Evolutionary conservation across 2,113 vertebrate genomes (phyloP).

Genomic region (Percopsis transmontana): DNA sequence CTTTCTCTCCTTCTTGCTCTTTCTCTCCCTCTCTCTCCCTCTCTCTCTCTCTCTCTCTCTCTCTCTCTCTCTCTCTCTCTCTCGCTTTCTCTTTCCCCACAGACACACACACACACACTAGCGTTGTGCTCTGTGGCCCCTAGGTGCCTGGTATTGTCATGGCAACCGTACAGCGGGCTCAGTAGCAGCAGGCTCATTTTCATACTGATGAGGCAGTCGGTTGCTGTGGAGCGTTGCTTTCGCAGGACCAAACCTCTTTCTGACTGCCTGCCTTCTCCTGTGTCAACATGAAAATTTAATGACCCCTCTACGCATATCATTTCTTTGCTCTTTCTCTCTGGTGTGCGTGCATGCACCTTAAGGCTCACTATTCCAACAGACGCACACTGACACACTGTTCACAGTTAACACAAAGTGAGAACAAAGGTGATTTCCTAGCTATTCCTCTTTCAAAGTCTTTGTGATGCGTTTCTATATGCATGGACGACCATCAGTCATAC

Average conservation of each 20-base stretch:
- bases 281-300: constrained; percentile 72
- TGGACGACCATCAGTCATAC: constrained; percentile 41
- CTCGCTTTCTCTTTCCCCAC: background rate
- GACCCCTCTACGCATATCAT: constrained; percentile 54
- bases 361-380: constrained; percentile 30
- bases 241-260: constrained; percentile 29
- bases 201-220: constrained; percentile 65
- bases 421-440: constrained; percentile 15
- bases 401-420: constrained; percentile 19
- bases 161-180: constrained; percentile 58
- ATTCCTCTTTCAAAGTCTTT: constrained; percentile 13
- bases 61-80: background rate
- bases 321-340: constrained; percentile 28
- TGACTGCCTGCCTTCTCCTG: constrained; percentile 53
- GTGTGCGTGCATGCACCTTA: background rate
- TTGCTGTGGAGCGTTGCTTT: constrained; percentile 25
- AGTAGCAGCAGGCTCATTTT: constrained; percentile 66
- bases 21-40: background rate
- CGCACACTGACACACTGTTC: background rate
- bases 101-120: constrained; percentile 16
- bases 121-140: constrained; percentile 45
- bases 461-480: constrained; percentile 49
- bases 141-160: constrained; percentile 54
- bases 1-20: background rate
- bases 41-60: background rate